Base-by-base conservation (phyloP, 2,888 invertebrate species). In the Agrotis segetum region DNA sequence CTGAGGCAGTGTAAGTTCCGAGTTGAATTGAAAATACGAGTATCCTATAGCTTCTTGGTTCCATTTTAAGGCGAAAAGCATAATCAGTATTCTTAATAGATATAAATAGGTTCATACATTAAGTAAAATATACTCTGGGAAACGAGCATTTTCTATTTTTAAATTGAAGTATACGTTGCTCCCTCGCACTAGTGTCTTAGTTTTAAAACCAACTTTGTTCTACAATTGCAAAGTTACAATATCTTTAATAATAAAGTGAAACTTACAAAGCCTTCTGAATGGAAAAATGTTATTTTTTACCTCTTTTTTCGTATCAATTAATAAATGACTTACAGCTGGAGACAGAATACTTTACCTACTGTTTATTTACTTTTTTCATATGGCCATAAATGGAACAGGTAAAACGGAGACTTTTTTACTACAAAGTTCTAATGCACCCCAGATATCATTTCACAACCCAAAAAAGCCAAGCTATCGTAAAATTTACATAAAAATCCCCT, bases 401-500 rank as follows among this genome's bases (percentile, higher is more conserved):
- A 69, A 44, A 49, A n/a, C 13, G n/a, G 11, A 46, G 14, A 19
- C 2, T 24, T 67, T 73, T 65, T 68, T 61, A 17, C 19, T 11
- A 0, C 14, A 11, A n/a, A 59, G 19, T 56, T 13, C 6, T 59
- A 63, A 69, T 55, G 56, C 40, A 53, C 7, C 59, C n/a, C 21
- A 19, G 7, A 70, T 21, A 52, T 53, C 2, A 19, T 40, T 50
- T 16, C 17, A 74, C 11, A 21, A 19, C 44, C 34, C 6, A 68
- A 56, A 67, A 67, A 67, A 50, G 47, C 16, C 4, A 24, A 56
- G 40, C 59, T 47, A 44, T 81, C 77, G 61, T 77, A 81, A 72
- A 79, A 73, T 69, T 73, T 40, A 77, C 68, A 67, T 77, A 74
- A 59, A 72, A 67, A 24, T 73, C n/a, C 19, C 62, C 59, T 55